These are phyloP conservation scores for Oegoconia quadripuncta DNA, from an alignment of 2,888 invertebrate species.

Conservation along the genomic window DNA sequence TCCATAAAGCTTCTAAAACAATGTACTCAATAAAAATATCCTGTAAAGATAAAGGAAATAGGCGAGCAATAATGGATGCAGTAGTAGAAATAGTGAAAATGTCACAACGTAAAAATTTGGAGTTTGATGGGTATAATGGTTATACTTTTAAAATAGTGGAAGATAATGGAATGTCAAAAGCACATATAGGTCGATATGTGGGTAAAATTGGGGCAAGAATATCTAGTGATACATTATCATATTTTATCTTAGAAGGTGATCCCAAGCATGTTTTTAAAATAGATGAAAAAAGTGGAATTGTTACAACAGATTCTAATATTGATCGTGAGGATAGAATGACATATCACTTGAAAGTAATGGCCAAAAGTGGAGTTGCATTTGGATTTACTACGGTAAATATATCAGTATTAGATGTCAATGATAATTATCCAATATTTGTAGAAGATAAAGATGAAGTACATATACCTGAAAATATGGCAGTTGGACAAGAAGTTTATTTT, in stretches of 20 bases:
- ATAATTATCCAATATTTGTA: slow-evolving; percentile 92
- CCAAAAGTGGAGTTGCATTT: slow-evolving; percentile 86
- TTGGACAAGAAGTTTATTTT: slow-evolving; percentile 94
- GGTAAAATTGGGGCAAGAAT: slow-evolving; percentile 84
- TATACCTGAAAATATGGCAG: slow-evolving; percentile 93
- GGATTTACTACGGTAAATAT: slow-evolving; percentile 90
- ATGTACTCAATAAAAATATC: slow-evolving; percentile 87
- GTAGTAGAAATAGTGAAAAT: slow-evolving; percentile 89
- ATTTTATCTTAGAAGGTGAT: slow-evolving; percentile 90
- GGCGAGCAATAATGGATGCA: slow-evolving; percentile 85
- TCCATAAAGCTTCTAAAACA: slow-evolving; percentile 82
- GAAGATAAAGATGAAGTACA: slow-evolving; percentile 88
- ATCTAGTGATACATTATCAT: slow-evolving; percentile 83
- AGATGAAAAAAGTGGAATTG: slow-evolving; percentile 87
- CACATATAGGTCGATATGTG: slow-evolving; percentile 84
- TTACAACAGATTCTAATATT: slow-evolving; percentile 87
- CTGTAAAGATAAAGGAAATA: slow-evolving; percentile 89
- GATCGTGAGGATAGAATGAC: slow-evolving; percentile 90
- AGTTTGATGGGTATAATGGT: slow-evolving; percentile 86
- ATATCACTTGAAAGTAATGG: slow-evolving; percentile 90
- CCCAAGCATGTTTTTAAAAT: slow-evolving; percentile 87
- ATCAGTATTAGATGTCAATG: slow-evolving; percentile 91
- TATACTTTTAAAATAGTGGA: slow-evolving; percentile 92
- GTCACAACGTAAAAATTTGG: slow-evolving; percentile 84
- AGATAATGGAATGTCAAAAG: slow-evolving; percentile 83